A percentile compares a stretch with the other conserved stretches of the same genome.
phyloP scores from a whole-genome alignment of 2,888 invertebrate species.

The Oscheius sp. region DNA sequence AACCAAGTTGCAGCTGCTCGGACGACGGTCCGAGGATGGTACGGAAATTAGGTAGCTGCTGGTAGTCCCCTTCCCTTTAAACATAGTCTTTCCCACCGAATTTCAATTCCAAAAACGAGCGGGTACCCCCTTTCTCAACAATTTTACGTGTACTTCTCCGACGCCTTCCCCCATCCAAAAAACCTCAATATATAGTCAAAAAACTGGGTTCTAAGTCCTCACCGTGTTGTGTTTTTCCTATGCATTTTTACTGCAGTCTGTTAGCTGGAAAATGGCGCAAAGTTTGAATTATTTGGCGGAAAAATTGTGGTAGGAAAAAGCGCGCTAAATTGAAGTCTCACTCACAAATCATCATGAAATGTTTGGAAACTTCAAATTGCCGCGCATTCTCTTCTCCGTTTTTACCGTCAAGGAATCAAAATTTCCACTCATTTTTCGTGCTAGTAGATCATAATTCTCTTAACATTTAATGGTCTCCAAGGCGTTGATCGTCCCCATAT shows the following conservation, averaged over 20 bases:
- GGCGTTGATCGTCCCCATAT: slow-evolving; percentile 26
- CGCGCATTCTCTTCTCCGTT: no score
- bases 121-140: slow-evolving; percentile 21
- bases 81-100: no score
- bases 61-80: not conserved
- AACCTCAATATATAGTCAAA: slow-evolving; percentile 21
- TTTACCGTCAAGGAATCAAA: no score
- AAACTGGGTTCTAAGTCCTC: slow-evolving; percentile 11
- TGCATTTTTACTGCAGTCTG: not conserved
- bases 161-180: slow-evolving; percentile 11
- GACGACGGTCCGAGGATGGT: not conserved
- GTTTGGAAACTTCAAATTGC: no score
- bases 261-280: no score
- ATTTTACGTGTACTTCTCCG: slow-evolving; percentile 16
- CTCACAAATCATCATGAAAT: no score
- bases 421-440: no score
- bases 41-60: slow-evolving; percentile 11
- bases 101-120: not conserved
- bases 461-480: slow-evolving; percentile 4
- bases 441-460: not conserved
- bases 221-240: not conserved
- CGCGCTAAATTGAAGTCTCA: no score
- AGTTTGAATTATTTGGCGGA: no score
- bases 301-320: no score
- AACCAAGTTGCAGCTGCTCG: not conserved